phyloP scores from a whole-genome alignment of 2,113 vertebrate species.

The Nyctibius bracteatus region DNA sequence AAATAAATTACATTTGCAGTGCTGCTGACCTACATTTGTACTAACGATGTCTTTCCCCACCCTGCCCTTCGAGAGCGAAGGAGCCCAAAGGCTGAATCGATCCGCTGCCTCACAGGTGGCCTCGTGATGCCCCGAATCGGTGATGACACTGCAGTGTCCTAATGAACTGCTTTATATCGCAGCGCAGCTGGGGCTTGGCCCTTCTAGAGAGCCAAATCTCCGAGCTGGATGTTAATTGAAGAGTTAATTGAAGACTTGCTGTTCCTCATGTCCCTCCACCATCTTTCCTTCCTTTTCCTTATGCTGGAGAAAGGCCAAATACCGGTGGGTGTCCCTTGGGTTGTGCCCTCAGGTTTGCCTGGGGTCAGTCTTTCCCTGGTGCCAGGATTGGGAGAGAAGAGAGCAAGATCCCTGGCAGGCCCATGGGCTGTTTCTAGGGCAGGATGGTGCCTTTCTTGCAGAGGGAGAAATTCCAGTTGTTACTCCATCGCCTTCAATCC shows the following conservation, averaged over 20 bases:
- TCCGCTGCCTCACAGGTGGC: neutral
- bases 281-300: neutral
- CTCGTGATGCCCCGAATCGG: fast-evolving
- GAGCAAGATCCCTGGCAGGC: neutral
- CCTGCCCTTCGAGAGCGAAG: neutral
- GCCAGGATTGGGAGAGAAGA: neutral
- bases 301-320: fast-evolving
- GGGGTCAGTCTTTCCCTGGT: neutral
- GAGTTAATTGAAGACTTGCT: no score
- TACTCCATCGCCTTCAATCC: fast-evolving
- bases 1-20: neutral
- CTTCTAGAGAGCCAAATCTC: neutral
- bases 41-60: neutral
- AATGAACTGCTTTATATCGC: fast-evolving
- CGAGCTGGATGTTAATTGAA: fast-evolving
- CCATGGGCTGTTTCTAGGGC: fast-evolving
- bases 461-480: neutral
- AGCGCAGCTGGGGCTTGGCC: neutral
- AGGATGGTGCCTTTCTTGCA: neutral
- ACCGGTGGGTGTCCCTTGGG: fast-evolving
- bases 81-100: neutral
- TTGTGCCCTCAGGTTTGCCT: neutral
- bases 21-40: neutral
- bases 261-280: neutral
- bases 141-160: neutral